Percentiles rank a stretch among this genome's conserved stretches.
Conservation (phyloP, 2,888 invertebrate genomes). For the Fragum whitleyi region DNA sequence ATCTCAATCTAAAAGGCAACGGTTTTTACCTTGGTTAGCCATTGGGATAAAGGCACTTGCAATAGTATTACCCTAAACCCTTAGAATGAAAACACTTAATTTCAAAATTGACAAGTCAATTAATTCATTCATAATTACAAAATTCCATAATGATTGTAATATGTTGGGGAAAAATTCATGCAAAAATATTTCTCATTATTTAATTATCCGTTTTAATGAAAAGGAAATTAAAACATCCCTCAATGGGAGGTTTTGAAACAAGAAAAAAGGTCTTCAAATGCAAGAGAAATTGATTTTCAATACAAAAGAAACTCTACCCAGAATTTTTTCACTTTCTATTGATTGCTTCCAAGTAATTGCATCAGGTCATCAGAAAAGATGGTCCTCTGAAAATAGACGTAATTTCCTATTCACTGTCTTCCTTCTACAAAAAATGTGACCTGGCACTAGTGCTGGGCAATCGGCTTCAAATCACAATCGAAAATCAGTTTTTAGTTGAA, state of each 20-base stretch:
- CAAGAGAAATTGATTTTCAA: conserved; percentile 38
- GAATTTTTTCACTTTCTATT: conserved; percentile 22
- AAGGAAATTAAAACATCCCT: conserved; percentile 40
- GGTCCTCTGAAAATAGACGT: not conserved
- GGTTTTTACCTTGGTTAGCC: too few relatives aligned
- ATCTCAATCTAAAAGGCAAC: too few relatives aligned
- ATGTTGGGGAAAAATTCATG: not conserved
- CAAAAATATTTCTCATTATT: conserved; percentile 34
- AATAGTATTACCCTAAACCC: too few relatives aligned
- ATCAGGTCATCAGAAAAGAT: conserved; percentile 10
- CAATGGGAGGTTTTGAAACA: conserved; percentile 31
- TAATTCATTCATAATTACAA: too few relatives aligned
- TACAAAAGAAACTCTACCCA: conserved; percentile 30
- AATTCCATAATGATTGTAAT: too few relatives aligned
- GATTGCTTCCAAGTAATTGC: conserved; percentile 23
- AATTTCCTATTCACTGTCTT: not conserved
- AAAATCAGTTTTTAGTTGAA: too few relatives aligned
- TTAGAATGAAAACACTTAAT: too few relatives aligned
- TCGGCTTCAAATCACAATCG: too few relatives aligned
- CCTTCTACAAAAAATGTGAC: not conserved
- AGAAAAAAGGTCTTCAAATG: conserved; percentile 26
- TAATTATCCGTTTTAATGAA: conserved; percentile 38
- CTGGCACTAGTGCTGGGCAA: too few relatives aligned
- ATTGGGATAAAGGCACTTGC: too few relatives aligned
- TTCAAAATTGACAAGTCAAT: too few relatives aligned